A percentile compares a stretch with the other conserved stretches of the same genome.
These are phyloP conservation scores for Astyanax mexicanus DNA, from an alignment of 2,797 vertebrate genomes.

Conservation along the genomic window DNA sequence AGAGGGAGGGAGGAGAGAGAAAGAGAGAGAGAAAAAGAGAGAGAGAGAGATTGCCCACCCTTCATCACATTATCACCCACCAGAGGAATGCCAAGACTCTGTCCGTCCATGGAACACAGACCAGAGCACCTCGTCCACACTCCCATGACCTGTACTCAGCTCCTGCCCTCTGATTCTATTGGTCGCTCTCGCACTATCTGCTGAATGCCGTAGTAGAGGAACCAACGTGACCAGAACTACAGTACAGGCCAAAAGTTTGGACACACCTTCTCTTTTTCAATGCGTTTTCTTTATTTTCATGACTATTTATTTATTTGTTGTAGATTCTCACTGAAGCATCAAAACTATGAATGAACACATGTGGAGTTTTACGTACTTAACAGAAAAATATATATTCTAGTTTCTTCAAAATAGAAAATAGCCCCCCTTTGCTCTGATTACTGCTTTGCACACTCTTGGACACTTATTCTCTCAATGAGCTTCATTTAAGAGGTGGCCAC, in stretches of 20 bases:
- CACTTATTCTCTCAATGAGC: too few relatives aligned
- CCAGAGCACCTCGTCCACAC: conserved; percentile 41
- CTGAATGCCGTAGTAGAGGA: conserved; percentile 14
- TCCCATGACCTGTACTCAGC: conserved; percentile 33
- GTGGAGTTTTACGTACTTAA: too few relatives aligned
- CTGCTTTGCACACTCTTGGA: too few relatives aligned
- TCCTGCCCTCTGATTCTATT: conserved; percentile 29
- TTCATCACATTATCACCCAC: conserved; percentile 75
- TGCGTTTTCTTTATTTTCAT: too few relatives aligned
- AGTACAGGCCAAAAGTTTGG: background rate
- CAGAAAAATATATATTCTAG: too few relatives aligned
- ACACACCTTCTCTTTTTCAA: too few relatives aligned
- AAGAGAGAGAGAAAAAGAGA: conserved; percentile 18
- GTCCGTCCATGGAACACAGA: conserved; percentile 72
- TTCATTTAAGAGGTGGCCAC: too few relatives aligned
- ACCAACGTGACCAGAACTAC: background rate
- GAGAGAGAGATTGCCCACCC: conserved; percentile 59
- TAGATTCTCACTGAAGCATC: too few relatives aligned
- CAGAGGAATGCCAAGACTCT: conserved; percentile 78
- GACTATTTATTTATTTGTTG: too few relatives aligned
- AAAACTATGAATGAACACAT: too few relatives aligned
- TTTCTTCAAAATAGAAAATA: too few relatives aligned
- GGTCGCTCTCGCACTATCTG: conserved; percentile 10
- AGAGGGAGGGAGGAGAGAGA: conserved; percentile 43
- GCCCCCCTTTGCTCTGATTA: too few relatives aligned